These are phyloP conservation scores for Typhlichthys eigenmanni DNA, from an alignment of 2,797 vertebrate species.

Conservation along the genomic window DNA sequence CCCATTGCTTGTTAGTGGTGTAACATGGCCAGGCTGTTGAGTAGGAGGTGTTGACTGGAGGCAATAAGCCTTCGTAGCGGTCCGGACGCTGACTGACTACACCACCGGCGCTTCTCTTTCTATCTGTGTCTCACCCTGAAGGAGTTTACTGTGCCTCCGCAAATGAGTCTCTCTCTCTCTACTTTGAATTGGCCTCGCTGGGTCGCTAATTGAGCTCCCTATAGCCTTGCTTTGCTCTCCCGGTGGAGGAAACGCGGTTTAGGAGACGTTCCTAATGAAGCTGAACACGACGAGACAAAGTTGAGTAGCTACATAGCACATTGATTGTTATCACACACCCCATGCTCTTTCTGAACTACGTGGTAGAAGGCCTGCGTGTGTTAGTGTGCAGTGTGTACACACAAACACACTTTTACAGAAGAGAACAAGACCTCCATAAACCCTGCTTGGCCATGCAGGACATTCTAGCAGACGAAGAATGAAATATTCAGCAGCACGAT, in stretches of 20 bases:
- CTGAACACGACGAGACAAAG: neutral
- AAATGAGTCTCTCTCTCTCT: conserved; percentile 20
- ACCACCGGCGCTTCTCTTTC: conserved; percentile 16
- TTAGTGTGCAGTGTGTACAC: neutral
- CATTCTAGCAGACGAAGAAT: conserved; percentile 51
- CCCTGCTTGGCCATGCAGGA: conserved; percentile 8
- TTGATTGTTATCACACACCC: no score
- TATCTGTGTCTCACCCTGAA: neutral
- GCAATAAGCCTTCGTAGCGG: conserved; percentile 29
- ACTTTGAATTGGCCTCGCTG: conserved; percentile 17
- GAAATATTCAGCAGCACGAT: conserved; percentile 73
- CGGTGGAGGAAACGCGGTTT: no score
- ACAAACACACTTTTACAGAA: no score
- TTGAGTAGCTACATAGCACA: no score
- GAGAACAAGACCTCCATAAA: no score
- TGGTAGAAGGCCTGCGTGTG: no score
- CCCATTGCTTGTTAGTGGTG: neutral
- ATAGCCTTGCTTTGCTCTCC: neutral
- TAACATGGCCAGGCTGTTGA: conserved; percentile 15
- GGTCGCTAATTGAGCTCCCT: conserved; percentile 14
- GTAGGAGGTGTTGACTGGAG: conserved; percentile 61
- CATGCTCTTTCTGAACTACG: no score
- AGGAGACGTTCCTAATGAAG: conserved; percentile 11
- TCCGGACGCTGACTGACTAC: conserved; percentile 17
- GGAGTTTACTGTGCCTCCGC: conserved; percentile 8